Evolutionary conservation across 2,797 vertebrate genomes (phyloP).

Genomic region (Acridotheres tristis): DNA sequence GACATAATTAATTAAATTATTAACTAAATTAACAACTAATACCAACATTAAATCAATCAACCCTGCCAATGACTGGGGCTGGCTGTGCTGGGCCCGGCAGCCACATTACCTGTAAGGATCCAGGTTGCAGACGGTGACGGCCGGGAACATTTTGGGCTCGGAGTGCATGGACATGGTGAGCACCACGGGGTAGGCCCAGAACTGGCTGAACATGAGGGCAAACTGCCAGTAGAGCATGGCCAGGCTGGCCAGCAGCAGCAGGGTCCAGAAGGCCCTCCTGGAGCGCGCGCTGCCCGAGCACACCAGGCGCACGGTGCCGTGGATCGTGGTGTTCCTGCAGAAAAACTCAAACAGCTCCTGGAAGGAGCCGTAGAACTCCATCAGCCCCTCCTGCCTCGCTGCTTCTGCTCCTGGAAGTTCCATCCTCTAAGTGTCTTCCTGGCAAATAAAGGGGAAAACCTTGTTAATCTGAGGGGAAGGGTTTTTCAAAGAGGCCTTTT

Average conservation of each 20-base stretch:
- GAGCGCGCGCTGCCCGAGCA: slow-evolving; percentile 63
- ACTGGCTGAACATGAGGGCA: slow-evolving; percentile 56
- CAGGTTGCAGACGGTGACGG: slow-evolving; percentile 73
- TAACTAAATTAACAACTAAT: no score
- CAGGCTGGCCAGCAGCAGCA: slow-evolving; percentile 68
- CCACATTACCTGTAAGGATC: slow-evolving; percentile 47
- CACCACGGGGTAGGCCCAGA: slow-evolving; percentile 63
- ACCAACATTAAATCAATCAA: no score
- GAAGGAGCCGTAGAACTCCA: slow-evolving; percentile 72
- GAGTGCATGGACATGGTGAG: slow-evolving; percentile 60
- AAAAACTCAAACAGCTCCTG: slow-evolving; percentile 76
- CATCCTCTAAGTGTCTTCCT: background rate
- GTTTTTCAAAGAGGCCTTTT: background rate
- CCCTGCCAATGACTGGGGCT: no score
- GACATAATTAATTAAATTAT: no score
- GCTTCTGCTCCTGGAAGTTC: background rate
- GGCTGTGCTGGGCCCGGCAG: no score
- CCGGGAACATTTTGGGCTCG: slow-evolving; percentile 61
- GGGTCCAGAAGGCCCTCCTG: slow-evolving; percentile 62
- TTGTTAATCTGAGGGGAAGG: accelerated
- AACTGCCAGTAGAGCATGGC: slow-evolving; percentile 74
- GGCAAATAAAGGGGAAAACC: accelerated
- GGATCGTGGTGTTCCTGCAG: slow-evolving; percentile 73
- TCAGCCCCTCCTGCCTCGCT: slow-evolving; percentile 19
- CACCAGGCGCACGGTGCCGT: slow-evolving; percentile 68